Conservation (phyloP, 1,140 invertebrate species). For the Zelostemma sp. region DNA sequence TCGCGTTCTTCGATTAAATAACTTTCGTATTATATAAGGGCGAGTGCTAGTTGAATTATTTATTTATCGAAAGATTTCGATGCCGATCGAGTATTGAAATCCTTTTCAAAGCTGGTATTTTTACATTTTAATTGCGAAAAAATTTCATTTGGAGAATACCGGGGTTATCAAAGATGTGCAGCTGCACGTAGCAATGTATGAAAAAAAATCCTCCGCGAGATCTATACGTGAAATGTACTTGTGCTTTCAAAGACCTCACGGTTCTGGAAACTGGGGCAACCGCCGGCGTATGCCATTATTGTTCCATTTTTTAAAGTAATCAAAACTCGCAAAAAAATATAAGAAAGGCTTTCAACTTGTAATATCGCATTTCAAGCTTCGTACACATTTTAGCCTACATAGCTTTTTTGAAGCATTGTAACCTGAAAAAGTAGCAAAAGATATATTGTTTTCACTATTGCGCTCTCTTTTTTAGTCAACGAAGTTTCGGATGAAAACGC, state of each 20-base stretch:
- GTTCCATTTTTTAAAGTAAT: slow-evolving; percentile 40
- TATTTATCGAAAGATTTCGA: background rate
- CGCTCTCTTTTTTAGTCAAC: too few species aligned
- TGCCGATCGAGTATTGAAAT: background rate
- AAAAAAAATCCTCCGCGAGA: slow-evolving; percentile 17
- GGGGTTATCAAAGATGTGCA: slow-evolving; percentile 24
- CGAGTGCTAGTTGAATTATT: too few species aligned
- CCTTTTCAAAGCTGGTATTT: background rate
- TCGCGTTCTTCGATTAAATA: slow-evolving; percentile 27
- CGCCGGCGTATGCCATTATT: slow-evolving; percentile 22
- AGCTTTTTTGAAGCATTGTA: slow-evolving; percentile 22
- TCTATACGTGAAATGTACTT: slow-evolving; percentile 28
- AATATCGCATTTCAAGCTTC: slow-evolving; percentile 26
- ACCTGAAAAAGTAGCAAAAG: too few species aligned
- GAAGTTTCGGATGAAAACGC: too few species aligned
- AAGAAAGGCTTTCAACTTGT: slow-evolving; percentile 36
- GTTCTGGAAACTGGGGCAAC: slow-evolving; percentile 31
- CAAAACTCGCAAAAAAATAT: slow-evolving; percentile 23
- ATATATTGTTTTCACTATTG: too few species aligned
- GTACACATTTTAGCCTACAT: slow-evolving; percentile 20
- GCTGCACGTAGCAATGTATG: slow-evolving; percentile 20
- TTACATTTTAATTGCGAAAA: background rate
- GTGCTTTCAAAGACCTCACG: slow-evolving; percentile 30
- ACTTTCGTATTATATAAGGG: background rate
- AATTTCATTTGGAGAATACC: background rate